Evolutionary conservation across 1,140 invertebrate species (phyloP).

Genomic region (Tetranychus urticae): DNA sequence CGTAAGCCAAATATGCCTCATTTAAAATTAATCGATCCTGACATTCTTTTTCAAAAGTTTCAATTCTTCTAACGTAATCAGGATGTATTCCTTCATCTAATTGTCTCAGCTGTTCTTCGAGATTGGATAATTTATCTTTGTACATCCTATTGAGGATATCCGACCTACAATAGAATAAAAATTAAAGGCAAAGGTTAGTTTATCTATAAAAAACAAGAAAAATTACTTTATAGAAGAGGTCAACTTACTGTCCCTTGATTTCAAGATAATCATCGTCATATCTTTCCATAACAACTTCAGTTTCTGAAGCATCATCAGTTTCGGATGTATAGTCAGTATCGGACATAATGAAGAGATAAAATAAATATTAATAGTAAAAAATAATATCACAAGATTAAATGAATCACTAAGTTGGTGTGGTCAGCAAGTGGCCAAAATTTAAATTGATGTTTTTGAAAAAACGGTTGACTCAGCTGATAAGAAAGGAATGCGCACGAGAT

Average conservation of each 20-base stretch:
- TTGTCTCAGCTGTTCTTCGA: conserved; percentile 72
- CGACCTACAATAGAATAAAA: no score
- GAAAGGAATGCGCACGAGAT: no score
- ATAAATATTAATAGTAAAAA: no score
- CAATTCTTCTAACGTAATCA: conserved; percentile 55
- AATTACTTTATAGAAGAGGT: conserved; percentile 30
- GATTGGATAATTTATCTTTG: conserved; percentile 62
- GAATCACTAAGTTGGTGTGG: no score
- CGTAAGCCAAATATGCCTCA: conserved; percentile 53
- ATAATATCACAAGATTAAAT: no score
- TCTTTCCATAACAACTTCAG: conserved; percentile 44
- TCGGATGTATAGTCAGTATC: conserved; percentile 26
- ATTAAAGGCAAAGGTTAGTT: no score
- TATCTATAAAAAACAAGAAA: background rate
- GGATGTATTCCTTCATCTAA: conserved; percentile 59
- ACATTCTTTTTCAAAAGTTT: conserved; percentile 52
- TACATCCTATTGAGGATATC: conserved; percentile 35
- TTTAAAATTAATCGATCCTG: conserved; percentile 54
- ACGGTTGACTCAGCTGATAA: no score
- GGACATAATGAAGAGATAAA: no score
- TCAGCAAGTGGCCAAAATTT: no score
- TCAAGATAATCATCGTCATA: conserved; percentile 45
- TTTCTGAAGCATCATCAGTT: conserved; percentile 43
- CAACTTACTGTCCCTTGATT: conserved; percentile 49
- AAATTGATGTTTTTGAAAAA: no score